phyloP scores from a whole-genome alignment of 2,113 vertebrate species.

The Daubentonia madagascariensis region DNA sequence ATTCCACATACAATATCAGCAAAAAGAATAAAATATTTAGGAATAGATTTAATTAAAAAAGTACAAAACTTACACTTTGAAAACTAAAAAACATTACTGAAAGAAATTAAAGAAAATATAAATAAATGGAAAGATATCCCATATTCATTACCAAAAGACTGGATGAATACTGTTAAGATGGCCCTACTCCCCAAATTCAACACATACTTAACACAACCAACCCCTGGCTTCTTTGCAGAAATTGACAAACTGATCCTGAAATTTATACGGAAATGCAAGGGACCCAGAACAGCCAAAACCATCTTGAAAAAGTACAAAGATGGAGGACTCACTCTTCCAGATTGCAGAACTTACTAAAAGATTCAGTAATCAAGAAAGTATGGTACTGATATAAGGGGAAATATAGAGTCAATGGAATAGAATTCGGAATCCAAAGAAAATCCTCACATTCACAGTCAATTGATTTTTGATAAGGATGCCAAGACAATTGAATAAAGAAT shows the following conservation, averaged over 20 bases:
- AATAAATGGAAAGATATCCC: background rate
- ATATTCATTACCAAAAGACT: background rate
- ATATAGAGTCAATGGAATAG: background rate
- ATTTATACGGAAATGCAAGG: no score
- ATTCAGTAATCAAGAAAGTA: background rate
- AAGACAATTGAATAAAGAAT: background rate
- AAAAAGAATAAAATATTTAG: background rate
- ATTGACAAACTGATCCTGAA: background rate
- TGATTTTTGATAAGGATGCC: background rate
- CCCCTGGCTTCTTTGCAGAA: background rate
- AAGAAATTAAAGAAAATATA: background rate
- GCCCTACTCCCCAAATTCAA: background rate
- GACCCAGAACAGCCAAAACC: background rate
- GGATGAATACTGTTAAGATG: background rate
- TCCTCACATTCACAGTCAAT: no score
- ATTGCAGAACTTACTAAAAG: background rate
- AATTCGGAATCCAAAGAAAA: background rate
- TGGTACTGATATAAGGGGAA: no score
- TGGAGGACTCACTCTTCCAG: background rate
- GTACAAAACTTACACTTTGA: background rate
- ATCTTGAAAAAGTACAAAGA: background rate
- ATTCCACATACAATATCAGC: background rate
- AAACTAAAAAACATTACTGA: background rate
- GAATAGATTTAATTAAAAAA: background rate
- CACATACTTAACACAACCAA: background rate